Evolutionary conservation across 2,888 invertebrate species (phyloP).

Genomic region (Cremastinae sp.): DNA sequence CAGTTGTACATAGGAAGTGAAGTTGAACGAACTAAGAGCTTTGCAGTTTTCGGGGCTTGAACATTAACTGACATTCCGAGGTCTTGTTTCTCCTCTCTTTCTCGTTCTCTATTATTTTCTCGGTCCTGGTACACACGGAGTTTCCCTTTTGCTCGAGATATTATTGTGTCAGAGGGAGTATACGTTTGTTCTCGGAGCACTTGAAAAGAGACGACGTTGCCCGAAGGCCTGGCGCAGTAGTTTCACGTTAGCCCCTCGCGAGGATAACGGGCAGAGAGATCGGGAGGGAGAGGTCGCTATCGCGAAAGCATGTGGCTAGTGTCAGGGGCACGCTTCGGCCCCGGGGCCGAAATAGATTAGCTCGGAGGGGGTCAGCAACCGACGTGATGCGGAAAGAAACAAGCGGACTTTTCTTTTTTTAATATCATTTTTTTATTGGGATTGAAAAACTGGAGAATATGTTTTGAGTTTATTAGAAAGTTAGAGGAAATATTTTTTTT

Average conservation of each 20-base stretch:
- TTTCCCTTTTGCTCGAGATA: constrained; percentile 33
- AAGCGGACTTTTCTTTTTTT: constrained; percentile 36
- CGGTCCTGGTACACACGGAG: constrained; percentile 15
- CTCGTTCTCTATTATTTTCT: constrained; percentile 27
- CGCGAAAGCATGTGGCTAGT: constrained; percentile 63
- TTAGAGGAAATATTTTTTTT: too few relatives aligned
- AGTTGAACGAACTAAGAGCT: constrained; percentile 51
- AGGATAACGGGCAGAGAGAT: constrained; percentile 32
- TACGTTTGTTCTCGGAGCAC: constrained; percentile 25
- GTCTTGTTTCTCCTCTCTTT: constrained; percentile 28
- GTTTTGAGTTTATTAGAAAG: too few relatives aligned
- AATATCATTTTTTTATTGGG: neutral
- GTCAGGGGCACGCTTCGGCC: constrained; percentile 75
- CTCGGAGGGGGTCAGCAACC: constrained; percentile 55
- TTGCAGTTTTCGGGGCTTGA: constrained; percentile 57
- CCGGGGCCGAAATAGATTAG: constrained; percentile 74
- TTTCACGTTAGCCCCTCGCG: constrained; percentile 50
- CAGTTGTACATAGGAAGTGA: constrained; percentile 17
- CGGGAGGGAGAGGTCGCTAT: constrained; percentile 41
- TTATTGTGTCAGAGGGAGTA: constrained; percentile 11
- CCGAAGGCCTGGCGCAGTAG: constrained; percentile 56
- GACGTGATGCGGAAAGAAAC: constrained; percentile 25
- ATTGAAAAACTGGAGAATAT: too few relatives aligned
- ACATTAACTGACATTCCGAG: constrained; percentile 56
- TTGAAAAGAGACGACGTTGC: constrained; percentile 39